Conservation (phyloP, 2,797 vertebrate genomes). For the Arctocebus calabarensis region DNA sequence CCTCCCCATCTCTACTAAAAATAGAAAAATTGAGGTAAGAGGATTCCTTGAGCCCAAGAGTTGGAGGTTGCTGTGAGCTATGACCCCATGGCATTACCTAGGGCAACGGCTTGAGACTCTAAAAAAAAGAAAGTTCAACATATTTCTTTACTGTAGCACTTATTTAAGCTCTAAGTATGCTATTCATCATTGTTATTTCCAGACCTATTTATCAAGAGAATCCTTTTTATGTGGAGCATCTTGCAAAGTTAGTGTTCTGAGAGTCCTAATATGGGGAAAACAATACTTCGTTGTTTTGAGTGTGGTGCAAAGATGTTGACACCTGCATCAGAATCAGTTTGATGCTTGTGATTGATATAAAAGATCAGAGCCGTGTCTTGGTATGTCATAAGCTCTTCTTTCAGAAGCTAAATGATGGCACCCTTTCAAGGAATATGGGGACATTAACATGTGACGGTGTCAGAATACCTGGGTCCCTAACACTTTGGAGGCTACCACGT, state of each 20-base stretch:
- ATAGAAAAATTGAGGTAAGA: no score
- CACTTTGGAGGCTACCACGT: not conserved
- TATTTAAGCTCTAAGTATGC: not conserved
- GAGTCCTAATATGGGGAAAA: not conserved
- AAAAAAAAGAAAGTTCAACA: not conserved
- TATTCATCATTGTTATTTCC: not conserved
- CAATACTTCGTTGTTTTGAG: not conserved
- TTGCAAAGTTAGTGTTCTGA: not conserved
- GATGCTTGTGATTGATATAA: not conserved
- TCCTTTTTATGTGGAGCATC: not conserved
- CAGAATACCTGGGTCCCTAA: not conserved
- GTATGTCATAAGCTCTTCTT: not conserved
- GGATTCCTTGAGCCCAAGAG: no score
- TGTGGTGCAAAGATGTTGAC: not conserved
- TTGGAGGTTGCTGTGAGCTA: no score
- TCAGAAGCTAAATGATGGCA: not conserved
- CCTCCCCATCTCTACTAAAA: no score
- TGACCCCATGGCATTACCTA: no score
- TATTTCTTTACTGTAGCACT: not conserved
- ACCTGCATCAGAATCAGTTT: not conserved
- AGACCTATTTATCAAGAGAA: not conserved
- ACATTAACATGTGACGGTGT: not conserved
- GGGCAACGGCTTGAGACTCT: no score
- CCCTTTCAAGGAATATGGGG: not conserved
- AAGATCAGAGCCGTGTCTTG: not conserved